These are phyloP conservation scores for Drosophila yooni DNA, from an alignment of 2,888 invertebrate species.

Conservation along the genomic window DNA sequence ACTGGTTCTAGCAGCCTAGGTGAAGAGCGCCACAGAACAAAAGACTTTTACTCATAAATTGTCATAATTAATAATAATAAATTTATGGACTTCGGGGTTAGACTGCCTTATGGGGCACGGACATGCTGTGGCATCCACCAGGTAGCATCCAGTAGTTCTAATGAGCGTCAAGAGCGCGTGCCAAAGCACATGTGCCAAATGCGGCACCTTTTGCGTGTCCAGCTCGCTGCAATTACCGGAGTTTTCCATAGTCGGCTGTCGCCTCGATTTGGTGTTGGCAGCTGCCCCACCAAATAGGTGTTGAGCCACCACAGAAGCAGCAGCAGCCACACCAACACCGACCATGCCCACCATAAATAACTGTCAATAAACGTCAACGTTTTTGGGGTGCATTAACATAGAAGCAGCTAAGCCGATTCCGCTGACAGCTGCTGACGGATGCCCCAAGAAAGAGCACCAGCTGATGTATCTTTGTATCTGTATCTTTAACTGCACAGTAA, in stretches of 20 bases:
- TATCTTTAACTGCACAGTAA: conserved; percentile 16
- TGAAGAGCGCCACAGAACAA: conserved; percentile 23
- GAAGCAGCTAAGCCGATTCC: conserved; percentile 70
- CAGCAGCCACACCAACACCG: conserved; percentile 7
- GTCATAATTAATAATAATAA: conserved; percentile 78
- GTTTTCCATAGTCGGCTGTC: conserved; percentile 72
- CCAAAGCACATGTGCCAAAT: conserved; percentile 65
- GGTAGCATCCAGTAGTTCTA: conserved; percentile 49
- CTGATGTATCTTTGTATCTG: conserved; percentile 19
- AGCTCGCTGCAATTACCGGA: conserved; percentile 66
- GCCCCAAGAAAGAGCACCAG: conserved; percentile 35
- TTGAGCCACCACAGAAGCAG: conserved; percentile 33
- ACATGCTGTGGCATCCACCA: conserved; percentile 34
- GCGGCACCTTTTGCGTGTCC: conserved; percentile 53
- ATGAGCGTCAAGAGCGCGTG: conserved; percentile 73
- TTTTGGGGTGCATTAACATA: conserved; percentile 78
- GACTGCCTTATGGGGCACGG: conserved; percentile 51
- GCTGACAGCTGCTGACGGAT: conserved; percentile 65
- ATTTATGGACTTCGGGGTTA: conserved; percentile 59
- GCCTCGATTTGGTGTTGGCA: conserved; percentile 53
- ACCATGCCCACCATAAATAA: conserved; percentile 75
- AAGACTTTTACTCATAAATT: conserved; percentile 76
- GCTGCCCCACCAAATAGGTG: conserved; percentile 65
- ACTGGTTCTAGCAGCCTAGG: conserved; percentile 34
- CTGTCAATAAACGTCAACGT: conserved; percentile 78